Evolutionary conservation across 2,797 vertebrate genomes (phyloP).

Genomic region (Tapera naevia): DNA sequence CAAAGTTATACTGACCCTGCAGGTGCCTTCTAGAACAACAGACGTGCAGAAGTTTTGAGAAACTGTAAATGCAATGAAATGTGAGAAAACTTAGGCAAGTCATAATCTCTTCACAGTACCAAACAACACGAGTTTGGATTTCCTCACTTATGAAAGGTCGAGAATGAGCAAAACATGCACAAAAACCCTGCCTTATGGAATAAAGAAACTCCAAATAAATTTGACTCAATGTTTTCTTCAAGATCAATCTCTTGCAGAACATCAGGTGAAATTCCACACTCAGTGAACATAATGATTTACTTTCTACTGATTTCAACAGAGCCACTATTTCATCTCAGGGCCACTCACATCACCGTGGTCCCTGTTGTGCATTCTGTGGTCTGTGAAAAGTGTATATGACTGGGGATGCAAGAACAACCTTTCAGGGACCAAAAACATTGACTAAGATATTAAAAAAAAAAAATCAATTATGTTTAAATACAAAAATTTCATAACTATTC

Average conservation of each 20-base stretch:
- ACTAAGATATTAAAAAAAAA: neutral
- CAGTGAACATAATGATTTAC: neutral
- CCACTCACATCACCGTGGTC: too few relatives aligned
- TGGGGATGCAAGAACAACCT: neutral
- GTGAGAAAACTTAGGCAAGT: neutral
- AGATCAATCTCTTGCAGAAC: neutral
- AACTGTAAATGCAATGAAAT: neutral
- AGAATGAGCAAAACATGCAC: neutral
- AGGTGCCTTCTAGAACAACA: neutral
- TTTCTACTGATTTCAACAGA: neutral
- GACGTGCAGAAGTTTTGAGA: neutral
- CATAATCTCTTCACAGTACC: neutral
- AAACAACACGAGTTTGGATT: neutral
- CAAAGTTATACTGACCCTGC: neutral
- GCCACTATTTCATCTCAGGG: neutral
- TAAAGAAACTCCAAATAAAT: neutral
- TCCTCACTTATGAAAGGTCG: neutral
- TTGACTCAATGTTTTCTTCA: neutral
- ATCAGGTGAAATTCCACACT: neutral
- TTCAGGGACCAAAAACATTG: neutral
- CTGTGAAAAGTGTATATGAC: neutral
- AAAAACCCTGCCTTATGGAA: neutral
- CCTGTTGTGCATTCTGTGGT: neutral
- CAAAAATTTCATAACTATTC: neutral
- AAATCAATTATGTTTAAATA: neutral